Conservation (phyloP, 2,888 invertebrate genomes). For the Margaritifera margaritifera region DNA sequence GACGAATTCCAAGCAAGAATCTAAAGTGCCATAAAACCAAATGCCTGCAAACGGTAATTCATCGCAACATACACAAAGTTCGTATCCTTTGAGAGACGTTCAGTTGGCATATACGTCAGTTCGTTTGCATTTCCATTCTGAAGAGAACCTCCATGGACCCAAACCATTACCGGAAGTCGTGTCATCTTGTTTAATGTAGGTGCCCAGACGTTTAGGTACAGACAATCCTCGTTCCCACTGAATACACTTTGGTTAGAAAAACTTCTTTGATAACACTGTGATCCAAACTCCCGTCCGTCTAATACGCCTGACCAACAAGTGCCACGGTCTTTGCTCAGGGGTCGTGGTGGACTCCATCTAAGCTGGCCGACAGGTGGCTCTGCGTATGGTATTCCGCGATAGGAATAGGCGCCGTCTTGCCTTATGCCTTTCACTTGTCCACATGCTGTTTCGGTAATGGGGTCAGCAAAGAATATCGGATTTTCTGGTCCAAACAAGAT, state of each 20-base stretch:
- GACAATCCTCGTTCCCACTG: constrained; percentile 60
- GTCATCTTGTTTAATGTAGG: constrained; percentile 49
- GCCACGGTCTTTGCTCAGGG: constrained; percentile 3
- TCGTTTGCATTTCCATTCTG: constrained; percentile 40
- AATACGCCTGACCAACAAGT: constrained; percentile 49
- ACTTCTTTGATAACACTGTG: constrained; percentile 33
- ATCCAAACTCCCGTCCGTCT: constrained; percentile 31
- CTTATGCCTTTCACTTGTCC: constrained; percentile 35
- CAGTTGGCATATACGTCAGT: constrained; percentile 77
- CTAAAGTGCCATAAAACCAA: constrained; percentile 83
- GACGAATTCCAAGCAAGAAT: constrained; percentile 61
- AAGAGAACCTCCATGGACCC: constrained; percentile 64
- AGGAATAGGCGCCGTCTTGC: constrained; percentile 26
- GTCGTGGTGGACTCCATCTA: constrained; percentile 45
- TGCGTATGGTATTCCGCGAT: constrained; percentile 54
- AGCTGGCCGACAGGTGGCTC: constrained; percentile 36
- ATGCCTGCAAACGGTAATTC: constrained; percentile 82
- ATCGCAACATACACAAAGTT: constrained; percentile 90
- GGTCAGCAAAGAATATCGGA: background rate
- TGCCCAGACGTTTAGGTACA: constrained; percentile 65
- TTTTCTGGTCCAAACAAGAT: too few species aligned
- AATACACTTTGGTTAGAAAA: background rate
- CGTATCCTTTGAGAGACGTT: constrained; percentile 82
- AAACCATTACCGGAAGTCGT: constrained; percentile 62
- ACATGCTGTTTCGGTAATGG: constrained; percentile 31